These are phyloP conservation scores for Embidobia sp. DNA, from an alignment of 2,888 invertebrate species.

Conservation along the genomic window DNA sequence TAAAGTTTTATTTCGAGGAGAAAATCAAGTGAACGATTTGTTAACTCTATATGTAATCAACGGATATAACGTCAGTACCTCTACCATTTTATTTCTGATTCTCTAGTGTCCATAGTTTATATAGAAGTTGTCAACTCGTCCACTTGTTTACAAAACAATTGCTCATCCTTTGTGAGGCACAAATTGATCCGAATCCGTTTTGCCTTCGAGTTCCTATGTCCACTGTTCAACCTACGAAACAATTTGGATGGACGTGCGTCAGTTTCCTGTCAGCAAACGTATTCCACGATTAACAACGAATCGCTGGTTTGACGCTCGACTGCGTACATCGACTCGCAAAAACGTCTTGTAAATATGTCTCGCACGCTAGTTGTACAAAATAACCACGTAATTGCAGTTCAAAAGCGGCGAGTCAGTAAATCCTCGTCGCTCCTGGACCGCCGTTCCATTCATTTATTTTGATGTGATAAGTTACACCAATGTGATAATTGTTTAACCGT, in stretches of 20 bases:
- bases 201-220: slow-evolving; percentile 1
- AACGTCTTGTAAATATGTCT: slow-evolving; percentile 24
- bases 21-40: no score
- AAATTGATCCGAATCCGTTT: no score
- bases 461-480: slow-evolving; percentile 57
- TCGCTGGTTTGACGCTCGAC: slow-evolving; percentile 17
- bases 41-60: no score
- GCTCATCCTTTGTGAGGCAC: background rate
- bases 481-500: slow-evolving; percentile 49
- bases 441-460: slow-evolving; percentile 16
- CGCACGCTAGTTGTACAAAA: slow-evolving; percentile 34
- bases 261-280: slow-evolving; percentile 9
- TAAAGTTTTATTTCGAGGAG: background rate
- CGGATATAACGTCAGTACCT: no score
- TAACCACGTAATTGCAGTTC: slow-evolving; percentile 2
- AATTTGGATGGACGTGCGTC: background rate
- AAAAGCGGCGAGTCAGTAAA: background rate
- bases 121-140: no score
- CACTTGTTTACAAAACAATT: no score
- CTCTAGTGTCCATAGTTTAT: no score
- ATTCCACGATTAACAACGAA: slow-evolving; percentile 10
- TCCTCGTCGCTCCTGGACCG: background rate
- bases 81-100: no score
- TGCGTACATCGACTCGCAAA: background rate
- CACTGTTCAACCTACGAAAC: background rate